Percentiles rank a stretch among this genome's conserved stretches.
These are phyloP conservation scores for Lophotriccus pileatus DNA, from an alignment of 2,797 vertebrate genomes.

Conservation along the genomic window DNA sequence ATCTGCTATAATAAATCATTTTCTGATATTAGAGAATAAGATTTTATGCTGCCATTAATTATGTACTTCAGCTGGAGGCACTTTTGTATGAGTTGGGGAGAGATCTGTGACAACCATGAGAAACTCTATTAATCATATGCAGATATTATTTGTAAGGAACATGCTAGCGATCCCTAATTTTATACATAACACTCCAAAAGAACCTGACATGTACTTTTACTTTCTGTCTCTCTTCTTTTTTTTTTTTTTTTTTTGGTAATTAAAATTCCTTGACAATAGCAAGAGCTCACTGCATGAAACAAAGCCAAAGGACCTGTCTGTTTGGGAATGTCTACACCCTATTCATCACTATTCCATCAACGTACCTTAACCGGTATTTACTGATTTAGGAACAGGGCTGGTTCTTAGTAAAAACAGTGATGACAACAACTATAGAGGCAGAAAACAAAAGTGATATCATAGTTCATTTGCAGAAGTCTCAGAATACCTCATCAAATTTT, in stretches of 20 bases:
- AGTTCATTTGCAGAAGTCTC: background rate
- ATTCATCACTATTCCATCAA: background rate
- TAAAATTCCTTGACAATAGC: background rate
- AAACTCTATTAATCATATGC: background rate
- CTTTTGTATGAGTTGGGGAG: background rate
- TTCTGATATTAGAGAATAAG: background rate
- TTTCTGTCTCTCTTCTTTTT: background rate
- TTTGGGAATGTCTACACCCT: background rate
- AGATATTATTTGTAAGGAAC: background rate
- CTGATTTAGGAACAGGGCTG: background rate
- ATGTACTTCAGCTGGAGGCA: background rate
- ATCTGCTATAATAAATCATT: background rate
- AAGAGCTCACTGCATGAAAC: background rate
- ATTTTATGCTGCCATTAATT: constrained; percentile 19
- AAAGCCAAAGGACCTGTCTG: background rate
- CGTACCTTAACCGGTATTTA: background rate
- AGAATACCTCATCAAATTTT: background rate
- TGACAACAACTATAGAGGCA: background rate
- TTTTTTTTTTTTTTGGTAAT: background rate
- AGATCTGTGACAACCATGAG: background rate
- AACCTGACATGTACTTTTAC: background rate
- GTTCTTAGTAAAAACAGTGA: background rate
- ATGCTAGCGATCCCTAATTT: background rate
- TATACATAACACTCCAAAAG: background rate
- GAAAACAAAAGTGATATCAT: background rate